phyloP scores from a whole-genome alignment of 2,888 invertebrate species.

The Megaustenia siamemsis region DNA sequence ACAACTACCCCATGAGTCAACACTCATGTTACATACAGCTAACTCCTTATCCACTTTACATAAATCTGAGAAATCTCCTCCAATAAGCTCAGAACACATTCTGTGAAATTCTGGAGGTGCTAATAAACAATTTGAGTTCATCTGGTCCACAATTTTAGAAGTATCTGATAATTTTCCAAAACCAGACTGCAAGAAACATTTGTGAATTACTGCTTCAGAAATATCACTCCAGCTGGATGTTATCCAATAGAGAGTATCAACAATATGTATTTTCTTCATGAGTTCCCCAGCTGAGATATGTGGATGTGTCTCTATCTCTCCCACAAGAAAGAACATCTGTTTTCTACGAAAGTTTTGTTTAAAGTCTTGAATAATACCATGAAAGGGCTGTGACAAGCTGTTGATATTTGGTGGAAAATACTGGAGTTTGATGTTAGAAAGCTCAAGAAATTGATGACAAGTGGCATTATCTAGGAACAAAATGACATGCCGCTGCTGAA shows the following conservation, averaged over 20 bases:
- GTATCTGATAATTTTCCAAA: slow-evolving; percentile 11
- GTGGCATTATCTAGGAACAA: slow-evolving; percentile 17
- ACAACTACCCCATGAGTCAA: background rate
- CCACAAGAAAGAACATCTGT: background rate
- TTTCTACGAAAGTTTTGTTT: slow-evolving; percentile 1
- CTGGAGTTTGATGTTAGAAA: slow-evolving; percentile 22
- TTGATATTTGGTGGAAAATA: slow-evolving; percentile 10
- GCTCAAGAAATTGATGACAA: slow-evolving; percentile 12
- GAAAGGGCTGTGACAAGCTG: background rate
- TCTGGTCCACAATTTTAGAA: background rate
- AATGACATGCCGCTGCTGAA: slow-evolving; percentile 14
- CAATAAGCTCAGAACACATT: slow-evolving; percentile 23
- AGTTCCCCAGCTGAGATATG: background rate
- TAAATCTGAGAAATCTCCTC: slow-evolving; percentile 7
- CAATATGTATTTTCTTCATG: background rate
- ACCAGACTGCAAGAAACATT: slow-evolving; percentile 17
- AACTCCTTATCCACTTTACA: slow-evolving; percentile 16
- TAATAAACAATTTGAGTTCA: background rate
- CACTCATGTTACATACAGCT: slow-evolving; percentile 12
- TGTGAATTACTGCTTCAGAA: background rate
- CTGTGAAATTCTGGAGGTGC: slow-evolving; percentile 14
- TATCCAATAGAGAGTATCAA: slow-evolving; percentile 13
- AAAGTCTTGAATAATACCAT: slow-evolving; percentile 16
- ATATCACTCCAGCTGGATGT: background rate
- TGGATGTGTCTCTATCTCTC: slow-evolving; percentile 18